phyloP scores from a whole-genome alignment of 1,140 invertebrate species.

The Penaeus chinensis region DNA sequence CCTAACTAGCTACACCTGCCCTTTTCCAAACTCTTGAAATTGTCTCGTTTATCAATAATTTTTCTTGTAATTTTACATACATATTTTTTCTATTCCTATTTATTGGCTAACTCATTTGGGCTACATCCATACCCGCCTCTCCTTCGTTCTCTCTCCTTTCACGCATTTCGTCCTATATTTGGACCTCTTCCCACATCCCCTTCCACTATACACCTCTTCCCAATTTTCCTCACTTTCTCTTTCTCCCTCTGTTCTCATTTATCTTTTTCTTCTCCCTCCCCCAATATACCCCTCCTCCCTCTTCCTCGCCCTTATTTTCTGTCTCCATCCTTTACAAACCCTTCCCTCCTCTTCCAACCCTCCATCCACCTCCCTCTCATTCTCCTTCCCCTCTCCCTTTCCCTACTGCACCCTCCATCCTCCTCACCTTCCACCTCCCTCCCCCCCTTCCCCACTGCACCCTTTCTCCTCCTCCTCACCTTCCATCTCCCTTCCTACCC shows the following conservation, averaged over 20 bases:
- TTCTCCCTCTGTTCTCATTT: not conserved
- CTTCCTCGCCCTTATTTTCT: not conserved
- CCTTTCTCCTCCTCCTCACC: too few species aligned
- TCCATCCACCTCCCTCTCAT: too few species aligned
- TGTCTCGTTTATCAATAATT: not conserved
- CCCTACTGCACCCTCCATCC: too few species aligned
- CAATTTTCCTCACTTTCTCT: not conserved
- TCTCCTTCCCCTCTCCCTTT: too few species aligned
- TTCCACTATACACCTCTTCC: too few species aligned
- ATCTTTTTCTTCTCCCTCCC: not conserved
- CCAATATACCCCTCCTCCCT: not conserved
- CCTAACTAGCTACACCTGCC: not conserved
- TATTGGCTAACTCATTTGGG: not conserved
- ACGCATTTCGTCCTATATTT: not conserved
- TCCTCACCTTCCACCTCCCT: too few species aligned
- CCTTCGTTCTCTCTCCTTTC: not conserved
- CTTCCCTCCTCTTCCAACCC: not conserved
- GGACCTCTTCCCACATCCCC: not conserved
- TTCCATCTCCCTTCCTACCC: too few species aligned
- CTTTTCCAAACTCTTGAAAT: too few species aligned
- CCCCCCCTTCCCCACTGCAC: too few species aligned
- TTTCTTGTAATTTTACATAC: not conserved
- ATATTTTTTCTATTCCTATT: not conserved
- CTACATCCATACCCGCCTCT: conserved; percentile 2
- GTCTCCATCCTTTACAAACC: not conserved